These are phyloP conservation scores for Zoanthus gigantus DNA, from an alignment of 92 coral and sea anemone genomes.

Conservation along the genomic window DNA sequence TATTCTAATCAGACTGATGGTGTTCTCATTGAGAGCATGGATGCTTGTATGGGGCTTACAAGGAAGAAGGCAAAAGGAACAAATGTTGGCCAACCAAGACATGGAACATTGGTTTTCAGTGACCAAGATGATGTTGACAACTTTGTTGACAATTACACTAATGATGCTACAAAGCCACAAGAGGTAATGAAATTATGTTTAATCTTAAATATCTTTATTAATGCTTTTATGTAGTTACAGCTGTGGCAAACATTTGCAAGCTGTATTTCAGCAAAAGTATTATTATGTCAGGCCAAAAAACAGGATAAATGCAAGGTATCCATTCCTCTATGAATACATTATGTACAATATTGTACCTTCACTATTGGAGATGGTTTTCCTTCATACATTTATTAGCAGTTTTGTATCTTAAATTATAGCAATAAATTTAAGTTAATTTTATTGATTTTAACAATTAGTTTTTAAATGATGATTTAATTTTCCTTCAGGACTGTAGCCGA, in stretches of 20 bases:
- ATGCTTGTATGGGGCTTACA: slow-evolving; percentile 78
- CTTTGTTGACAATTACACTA: slow-evolving; percentile 42
- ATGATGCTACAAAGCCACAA: slow-evolving; percentile 28
- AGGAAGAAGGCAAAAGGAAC: slow-evolving; percentile 66
- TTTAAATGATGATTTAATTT: background rate
- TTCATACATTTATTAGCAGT: background rate
- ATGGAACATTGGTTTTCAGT: slow-evolving; percentile 69
- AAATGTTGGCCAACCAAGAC: slow-evolving; percentile 49
- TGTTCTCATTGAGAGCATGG: slow-evolving; percentile 76
- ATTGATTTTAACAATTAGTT: background rate
- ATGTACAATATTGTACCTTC: background rate
- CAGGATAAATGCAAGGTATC: background rate
- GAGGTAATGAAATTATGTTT: slow-evolving; percentile 33
- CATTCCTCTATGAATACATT: background rate
- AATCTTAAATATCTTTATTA: background rate
- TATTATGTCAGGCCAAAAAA: background rate
- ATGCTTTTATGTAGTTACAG: background rate
- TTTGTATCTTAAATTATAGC: background rate
- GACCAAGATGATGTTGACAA: slow-evolving; percentile 76
- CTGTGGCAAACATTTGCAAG: background rate
- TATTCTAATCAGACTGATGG: slow-evolving; percentile 61
- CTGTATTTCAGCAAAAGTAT: background rate
- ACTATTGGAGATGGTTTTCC: background rate
- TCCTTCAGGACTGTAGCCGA: slow-evolving; percentile 64
- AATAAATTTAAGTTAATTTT: background rate